Conservation (phyloP, 2,888 invertebrate species). For the Acanthococcus lagerstroemiae region DNA sequence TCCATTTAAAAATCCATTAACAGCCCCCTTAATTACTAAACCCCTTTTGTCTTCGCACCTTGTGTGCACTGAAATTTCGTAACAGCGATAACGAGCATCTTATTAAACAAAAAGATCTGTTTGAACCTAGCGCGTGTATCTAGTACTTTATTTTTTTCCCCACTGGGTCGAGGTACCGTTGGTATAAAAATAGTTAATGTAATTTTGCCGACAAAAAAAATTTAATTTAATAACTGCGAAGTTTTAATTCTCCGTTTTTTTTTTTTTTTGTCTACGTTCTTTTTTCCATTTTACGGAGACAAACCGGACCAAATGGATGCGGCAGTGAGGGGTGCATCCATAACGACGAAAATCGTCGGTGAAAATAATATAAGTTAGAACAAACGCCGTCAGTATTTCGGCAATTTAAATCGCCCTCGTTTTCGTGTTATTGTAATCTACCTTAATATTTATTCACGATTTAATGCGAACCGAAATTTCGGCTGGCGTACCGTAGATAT, state of each 20-base stretch:
- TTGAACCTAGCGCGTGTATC: slow-evolving; percentile 11
- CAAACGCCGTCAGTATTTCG: background rate
- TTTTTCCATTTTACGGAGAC: too few relatives aligned
- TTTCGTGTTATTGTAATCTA: background rate
- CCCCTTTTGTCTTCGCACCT: slow-evolving; percentile 13
- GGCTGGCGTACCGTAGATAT: background rate
- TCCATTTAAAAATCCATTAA: slow-evolving; percentile 31
- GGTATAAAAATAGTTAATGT: background rate
- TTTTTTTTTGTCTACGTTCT: too few relatives aligned
- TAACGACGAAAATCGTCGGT: too few relatives aligned
- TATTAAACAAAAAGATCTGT: slow-evolving; percentile 24
- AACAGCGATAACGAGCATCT: slow-evolving; percentile 25
- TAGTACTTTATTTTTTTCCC: background rate
- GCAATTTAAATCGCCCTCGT: background rate
- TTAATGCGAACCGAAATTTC: background rate
- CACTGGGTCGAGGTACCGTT: background rate
- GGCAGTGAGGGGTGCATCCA: too few relatives aligned
- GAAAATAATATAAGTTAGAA: background rate
- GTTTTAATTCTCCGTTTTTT: background rate
- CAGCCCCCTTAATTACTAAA: slow-evolving; percentile 24
- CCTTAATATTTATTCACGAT: background rate
- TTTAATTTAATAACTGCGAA: background rate
- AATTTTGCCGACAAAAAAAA: background rate
- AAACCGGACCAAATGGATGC: too few relatives aligned
- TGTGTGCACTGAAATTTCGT: slow-evolving; percentile 15